Conservation (phyloP, 1,140 invertebrate species). For the Procambarus clarkii region DNA sequence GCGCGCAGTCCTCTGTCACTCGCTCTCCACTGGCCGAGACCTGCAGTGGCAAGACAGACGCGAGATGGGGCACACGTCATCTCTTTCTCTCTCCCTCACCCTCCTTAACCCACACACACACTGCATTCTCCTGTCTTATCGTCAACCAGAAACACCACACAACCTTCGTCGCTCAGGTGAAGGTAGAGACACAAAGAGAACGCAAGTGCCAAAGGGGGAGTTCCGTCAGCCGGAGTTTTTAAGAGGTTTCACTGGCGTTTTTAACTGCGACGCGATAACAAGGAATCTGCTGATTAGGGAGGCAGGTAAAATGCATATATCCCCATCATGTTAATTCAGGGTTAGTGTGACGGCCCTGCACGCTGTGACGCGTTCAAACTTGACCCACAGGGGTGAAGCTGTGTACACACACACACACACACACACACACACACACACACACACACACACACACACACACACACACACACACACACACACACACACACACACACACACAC, state of each 20-base stretch:
- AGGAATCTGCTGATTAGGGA: not conserved
- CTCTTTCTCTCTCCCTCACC: not conserved
- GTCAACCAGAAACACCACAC: not conserved
- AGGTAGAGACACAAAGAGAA: too few relatives aligned
- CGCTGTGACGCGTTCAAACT: too few relatives aligned
- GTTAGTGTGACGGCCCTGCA: too few relatives aligned
- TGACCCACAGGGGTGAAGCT: too few relatives aligned
- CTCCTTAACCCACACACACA: not conserved
- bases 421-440: too few relatives aligned
- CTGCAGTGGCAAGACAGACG: conserved; percentile 24
- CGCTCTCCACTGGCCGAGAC: not conserved
- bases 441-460: too few relatives aligned
- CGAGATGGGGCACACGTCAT: not conserved
- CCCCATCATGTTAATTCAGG: not conserved
- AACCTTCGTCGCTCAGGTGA: not conserved
- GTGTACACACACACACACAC: too few relatives aligned
- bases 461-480: too few relatives aligned
- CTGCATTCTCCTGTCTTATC: not conserved
- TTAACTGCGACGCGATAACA: not conserved
- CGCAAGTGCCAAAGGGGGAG: too few relatives aligned
- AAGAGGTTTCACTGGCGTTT: too few relatives aligned
- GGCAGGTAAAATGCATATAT: not conserved
- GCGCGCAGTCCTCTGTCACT: conserved; percentile 1
- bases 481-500: too few relatives aligned
- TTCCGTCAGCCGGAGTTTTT: not conserved